Percentiles rank a stretch among this genome's conserved stretches.
Evolutionary conservation across 1,140 invertebrate genomes (phyloP).

Genomic region (Tenebrio molitor): DNA sequence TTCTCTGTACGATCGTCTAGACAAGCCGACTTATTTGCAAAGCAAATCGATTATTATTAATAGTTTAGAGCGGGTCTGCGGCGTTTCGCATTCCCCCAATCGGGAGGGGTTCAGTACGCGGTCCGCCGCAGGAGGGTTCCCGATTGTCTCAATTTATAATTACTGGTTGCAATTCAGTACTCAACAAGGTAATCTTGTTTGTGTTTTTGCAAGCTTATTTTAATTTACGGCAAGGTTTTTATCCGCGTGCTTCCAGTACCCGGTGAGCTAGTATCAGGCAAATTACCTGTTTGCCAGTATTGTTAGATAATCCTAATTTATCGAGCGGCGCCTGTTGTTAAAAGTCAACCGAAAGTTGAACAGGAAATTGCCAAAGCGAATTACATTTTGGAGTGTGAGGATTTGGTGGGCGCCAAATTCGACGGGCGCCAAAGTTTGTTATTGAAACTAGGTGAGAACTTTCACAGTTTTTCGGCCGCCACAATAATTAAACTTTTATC

Average conservation of each 20-base stretch:
- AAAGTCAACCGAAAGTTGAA: too few species aligned
- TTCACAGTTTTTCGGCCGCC: not conserved
- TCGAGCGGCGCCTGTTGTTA: too few species aligned
- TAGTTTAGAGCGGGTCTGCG: too few species aligned
- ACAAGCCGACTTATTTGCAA: slow-evolving; percentile 11
- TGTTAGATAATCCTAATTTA: not conserved
- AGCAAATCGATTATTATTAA: slow-evolving; percentile 14
- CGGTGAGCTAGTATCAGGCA: not conserved
- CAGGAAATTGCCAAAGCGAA: too few species aligned
- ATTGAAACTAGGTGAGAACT: not conserved
- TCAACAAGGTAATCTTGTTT: slow-evolving; percentile 8
- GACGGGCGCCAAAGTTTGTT: too few species aligned
- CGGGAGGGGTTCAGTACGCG: too few species aligned
- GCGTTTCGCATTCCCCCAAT: too few species aligned
- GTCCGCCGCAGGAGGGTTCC: not conserved
- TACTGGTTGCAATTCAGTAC: slow-evolving; percentile 1
- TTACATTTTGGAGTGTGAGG: too few species aligned
- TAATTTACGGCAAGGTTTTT: slow-evolving; percentile 9
- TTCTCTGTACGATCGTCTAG: slow-evolving; percentile 1
- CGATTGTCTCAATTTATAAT: not conserved
- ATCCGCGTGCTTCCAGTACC: too few species aligned
- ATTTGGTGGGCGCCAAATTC: too few species aligned
- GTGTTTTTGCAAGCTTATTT: slow-evolving; percentile 4
- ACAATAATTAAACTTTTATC: slow-evolving; percentile 4
- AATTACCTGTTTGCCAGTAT: not conserved